These are phyloP conservation scores for Quadroppia sp. DNA, from an alignment of 2,888 invertebrate species.

Conservation along the genomic window DNA sequence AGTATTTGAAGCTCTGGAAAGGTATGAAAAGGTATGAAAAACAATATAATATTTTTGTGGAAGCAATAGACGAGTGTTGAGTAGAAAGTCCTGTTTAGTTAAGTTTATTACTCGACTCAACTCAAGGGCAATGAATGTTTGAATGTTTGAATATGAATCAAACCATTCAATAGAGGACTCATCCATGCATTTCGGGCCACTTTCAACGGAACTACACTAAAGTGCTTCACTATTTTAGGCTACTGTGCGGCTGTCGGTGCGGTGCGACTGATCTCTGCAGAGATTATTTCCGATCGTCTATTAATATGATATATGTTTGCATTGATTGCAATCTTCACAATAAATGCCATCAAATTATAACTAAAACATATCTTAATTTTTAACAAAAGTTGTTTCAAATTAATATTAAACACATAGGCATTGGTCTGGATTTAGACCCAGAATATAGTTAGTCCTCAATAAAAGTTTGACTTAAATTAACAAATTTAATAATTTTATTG, in stretches of 20 bases:
- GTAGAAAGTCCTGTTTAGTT: conserved; percentile 17
- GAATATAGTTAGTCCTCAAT: no score
- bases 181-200: conserved; percentile 31
- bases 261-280: background rate
- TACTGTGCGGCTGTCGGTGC: background rate
- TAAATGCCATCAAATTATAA: no score
- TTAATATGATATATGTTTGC: no score
- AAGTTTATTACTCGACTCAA: conserved; percentile 21
- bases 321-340: no score
- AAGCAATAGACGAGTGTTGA: background rate
- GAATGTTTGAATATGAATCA: background rate
- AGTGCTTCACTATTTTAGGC: background rate
- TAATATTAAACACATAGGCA: no score
- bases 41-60: conserved; percentile 7
- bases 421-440: no score
- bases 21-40: background rate
- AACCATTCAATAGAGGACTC: conserved; percentile 5
- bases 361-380: no score
- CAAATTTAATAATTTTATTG: no score
- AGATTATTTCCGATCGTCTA: background rate
- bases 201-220: conserved; percentile 26
- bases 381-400: no score
- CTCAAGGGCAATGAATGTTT: conserved; percentile 35
- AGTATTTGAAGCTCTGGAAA: background rate
- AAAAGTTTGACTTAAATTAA: no score